These are phyloP conservation scores for Scaptomyza flava DNA, from an alignment of 2,888 invertebrate genomes.

Conservation along the genomic window DNA sequence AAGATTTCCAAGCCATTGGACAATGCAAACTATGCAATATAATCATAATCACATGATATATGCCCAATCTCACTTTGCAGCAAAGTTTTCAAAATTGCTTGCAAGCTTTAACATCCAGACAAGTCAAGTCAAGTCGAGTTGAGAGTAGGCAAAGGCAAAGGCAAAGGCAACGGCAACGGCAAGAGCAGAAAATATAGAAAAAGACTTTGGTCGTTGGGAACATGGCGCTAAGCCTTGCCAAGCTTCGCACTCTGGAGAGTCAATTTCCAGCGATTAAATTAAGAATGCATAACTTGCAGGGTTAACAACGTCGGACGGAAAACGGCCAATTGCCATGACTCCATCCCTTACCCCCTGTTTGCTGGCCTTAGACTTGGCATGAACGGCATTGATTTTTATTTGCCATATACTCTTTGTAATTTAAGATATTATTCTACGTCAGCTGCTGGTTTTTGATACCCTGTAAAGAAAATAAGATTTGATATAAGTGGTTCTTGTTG, in stretches of 20 bases:
- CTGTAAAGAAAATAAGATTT: not conserved
- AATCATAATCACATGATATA: conserved; percentile 80
- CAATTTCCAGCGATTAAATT: conserved; percentile 78
- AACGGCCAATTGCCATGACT: conserved; percentile 31
- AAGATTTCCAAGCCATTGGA: conserved; percentile 74
- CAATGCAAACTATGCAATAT: conserved; percentile 78
- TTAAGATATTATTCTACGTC: too few relatives aligned
- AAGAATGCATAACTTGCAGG: conserved; percentile 79
- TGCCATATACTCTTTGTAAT: conserved; percentile 53
- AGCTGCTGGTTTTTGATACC: conserved; percentile 32
- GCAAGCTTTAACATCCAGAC: conserved; percentile 3
- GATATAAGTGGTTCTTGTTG: too few relatives aligned
- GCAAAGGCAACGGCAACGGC: conserved; percentile 6
- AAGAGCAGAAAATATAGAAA: not conserved
- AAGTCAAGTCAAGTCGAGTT: not conserved
- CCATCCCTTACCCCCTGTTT: not conserved
- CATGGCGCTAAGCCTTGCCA: conserved; percentile 46
- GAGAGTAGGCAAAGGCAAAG: conserved; percentile 8
- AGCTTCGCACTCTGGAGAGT: conserved; percentile 71
- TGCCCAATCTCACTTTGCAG: conserved; percentile 70
- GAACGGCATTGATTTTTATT: conserved; percentile 66
- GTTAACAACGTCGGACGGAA: conserved; percentile 62
- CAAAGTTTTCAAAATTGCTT: conserved; percentile 61
- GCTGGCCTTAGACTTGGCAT: conserved; percentile 8
- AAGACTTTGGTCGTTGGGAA: conserved; percentile 13